Conservation (phyloP, 2,113 vertebrate species). For the Isurus oxyrinchus region DNA sequence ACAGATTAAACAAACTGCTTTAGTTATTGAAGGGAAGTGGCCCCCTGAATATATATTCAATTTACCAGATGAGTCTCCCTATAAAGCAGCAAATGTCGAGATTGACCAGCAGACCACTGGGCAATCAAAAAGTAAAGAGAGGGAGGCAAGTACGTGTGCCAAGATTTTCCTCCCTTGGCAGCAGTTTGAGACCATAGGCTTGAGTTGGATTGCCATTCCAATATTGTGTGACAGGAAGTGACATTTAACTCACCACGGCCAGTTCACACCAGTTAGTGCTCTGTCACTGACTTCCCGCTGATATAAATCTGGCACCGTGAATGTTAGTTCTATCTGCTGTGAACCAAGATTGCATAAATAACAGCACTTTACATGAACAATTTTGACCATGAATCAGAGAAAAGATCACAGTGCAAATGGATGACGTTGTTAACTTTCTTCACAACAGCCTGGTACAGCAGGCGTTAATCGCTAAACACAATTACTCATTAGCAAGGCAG, state of each 20-base stretch:
- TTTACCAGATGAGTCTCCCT: background rate
- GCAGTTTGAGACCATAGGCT: background rate
- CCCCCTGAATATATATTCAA: background rate
- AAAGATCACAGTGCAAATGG: background rate
- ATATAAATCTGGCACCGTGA: background rate
- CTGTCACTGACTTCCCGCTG: background rate
- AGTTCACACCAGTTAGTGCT: background rate
- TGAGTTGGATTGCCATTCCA: background rate
- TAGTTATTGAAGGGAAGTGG: background rate
- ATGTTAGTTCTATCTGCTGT: background rate
- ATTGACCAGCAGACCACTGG: background rate
- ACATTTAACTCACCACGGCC: background rate
- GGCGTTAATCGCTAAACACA: background rate
- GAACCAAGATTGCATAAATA: background rate
- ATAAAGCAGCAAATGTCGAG: background rate
- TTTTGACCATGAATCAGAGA: background rate
- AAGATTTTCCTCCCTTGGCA: background rate
- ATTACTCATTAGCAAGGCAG: slow-evolving; percentile 1
- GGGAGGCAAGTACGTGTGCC: background rate
- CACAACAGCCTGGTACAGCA: background rate
- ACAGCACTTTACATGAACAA: background rate
- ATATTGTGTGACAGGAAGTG: background rate
- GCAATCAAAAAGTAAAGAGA: background rate
- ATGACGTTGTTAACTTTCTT: background rate
- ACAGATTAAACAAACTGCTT: background rate